Evolutionary conservation across 2,888 invertebrate species (phyloP).

Genomic region (Cephus nigrinus): DNA sequence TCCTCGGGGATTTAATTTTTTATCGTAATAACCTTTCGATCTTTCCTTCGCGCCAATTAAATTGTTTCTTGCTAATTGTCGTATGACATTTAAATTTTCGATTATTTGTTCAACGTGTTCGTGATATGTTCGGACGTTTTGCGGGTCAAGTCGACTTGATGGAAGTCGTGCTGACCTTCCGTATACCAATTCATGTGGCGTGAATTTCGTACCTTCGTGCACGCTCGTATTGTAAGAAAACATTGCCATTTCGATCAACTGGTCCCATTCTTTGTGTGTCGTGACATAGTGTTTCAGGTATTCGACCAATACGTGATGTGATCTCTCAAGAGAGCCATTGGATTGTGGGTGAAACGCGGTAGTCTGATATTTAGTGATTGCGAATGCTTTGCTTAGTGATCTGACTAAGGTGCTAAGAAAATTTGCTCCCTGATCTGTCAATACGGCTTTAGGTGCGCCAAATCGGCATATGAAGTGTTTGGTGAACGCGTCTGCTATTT

Average conservation of each 20-base stretch:
- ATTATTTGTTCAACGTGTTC: too few species aligned
- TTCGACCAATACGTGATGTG: conserved; percentile 21
- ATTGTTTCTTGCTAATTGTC: neutral
- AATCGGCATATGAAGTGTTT: conserved; percentile 18
- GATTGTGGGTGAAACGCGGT: conserved; percentile 24
- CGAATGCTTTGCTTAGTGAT: conserved; percentile 19
- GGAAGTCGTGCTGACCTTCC: conserved; percentile 22
- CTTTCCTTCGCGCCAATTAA: conserved; percentile 7
- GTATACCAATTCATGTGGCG: conserved; percentile 22
- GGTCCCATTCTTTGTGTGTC: conserved; percentile 29
- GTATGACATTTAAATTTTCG: too few species aligned
- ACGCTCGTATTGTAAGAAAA: conserved; percentile 22
- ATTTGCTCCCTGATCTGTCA: conserved; percentile 29
- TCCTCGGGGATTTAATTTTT: too few species aligned
- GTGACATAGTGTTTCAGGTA: conserved; percentile 21
- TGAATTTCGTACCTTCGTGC: conserved; percentile 17
- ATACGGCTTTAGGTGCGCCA: conserved; percentile 25
- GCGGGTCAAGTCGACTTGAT: neutral
- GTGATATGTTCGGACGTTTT: too few species aligned
- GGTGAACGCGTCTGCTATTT: conserved; percentile 26
- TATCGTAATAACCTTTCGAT: neutral
- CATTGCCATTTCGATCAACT: conserved; percentile 20
- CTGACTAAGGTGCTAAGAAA: conserved; percentile 22
- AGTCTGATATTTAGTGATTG: conserved; percentile 20
- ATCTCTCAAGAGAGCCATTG: conserved; percentile 25